Conservation (phyloP, 92 coral and sea anemone genomes). For the Paragorgia papillata region DNA sequence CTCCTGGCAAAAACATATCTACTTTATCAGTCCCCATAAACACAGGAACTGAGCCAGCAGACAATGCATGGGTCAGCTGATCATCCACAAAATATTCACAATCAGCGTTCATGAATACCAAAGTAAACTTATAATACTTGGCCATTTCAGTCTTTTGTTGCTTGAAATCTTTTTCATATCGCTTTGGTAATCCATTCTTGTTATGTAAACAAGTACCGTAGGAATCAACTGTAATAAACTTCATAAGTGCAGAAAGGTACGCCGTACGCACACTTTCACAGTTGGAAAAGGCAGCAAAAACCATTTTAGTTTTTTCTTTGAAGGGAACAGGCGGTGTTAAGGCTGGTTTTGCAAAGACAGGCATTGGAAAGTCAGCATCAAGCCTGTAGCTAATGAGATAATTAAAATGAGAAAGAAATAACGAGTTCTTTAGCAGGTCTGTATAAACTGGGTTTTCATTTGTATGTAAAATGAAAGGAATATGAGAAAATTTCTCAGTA, state of each 20-base stretch:
- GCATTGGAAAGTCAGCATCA: conserved; percentile 60
- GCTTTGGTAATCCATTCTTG: conserved; percentile 43
- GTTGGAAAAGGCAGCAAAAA: conserved; percentile 68
- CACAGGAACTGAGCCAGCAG: conserved; percentile 58
- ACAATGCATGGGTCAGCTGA: conserved; percentile 50
- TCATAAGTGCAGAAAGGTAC: conserved; percentile 66
- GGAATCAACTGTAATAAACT: conserved; percentile 61
- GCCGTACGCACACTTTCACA: conserved; percentile 70
- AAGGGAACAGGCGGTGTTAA: conserved; percentile 59
- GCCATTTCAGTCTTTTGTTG: conserved; percentile 31
- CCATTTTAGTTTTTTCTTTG: conserved; percentile 52
- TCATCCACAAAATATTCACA: conserved; percentile 61
- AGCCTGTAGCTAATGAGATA: conserved; percentile 55
- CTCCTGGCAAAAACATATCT: conserved; percentile 52
- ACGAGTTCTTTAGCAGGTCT: conserved; percentile 39
- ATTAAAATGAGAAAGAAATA: conserved; percentile 47
- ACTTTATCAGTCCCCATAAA: conserved; percentile 57
- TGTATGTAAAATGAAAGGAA: conserved; percentile 55
- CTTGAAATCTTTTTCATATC: conserved; percentile 44
- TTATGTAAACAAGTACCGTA: conserved; percentile 66
- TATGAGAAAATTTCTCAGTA: conserved; percentile 5
- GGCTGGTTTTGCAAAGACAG: conserved; percentile 40
- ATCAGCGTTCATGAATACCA: conserved; percentile 62
- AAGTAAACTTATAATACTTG: conserved; percentile 51
- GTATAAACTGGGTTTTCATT: conserved; percentile 56